These are phyloP conservation scores for Nomada goodeniana DNA, from an alignment of 2,888 invertebrate genomes.

Conservation along the genomic window DNA sequence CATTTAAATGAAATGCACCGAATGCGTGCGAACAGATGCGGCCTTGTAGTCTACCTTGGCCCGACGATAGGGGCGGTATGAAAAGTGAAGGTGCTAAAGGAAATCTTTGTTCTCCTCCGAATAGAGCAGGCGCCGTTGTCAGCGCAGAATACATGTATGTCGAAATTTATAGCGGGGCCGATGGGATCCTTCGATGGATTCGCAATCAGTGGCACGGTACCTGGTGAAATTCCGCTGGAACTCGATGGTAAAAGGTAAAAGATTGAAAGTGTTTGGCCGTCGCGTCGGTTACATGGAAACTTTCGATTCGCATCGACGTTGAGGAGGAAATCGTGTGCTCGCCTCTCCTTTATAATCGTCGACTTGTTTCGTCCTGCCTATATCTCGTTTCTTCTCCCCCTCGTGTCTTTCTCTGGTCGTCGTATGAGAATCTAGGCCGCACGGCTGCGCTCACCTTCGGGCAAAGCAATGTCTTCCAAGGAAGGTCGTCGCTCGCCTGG, in stretches of 20 bases:
- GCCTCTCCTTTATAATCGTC: conserved; percentile 68
- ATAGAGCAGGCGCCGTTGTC: too few species aligned
- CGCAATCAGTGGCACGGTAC: too few species aligned
- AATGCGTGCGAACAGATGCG: conserved; percentile 18
- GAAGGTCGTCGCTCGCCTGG: conserved; percentile 80
- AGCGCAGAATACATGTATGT: too few species aligned
- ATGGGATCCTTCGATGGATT: neutral
- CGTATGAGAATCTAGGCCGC: conserved; percentile 80
- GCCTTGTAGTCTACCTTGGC: conserved; percentile 47
- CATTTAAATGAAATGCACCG: neutral
- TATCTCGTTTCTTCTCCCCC: conserved; percentile 16
- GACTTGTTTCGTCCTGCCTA: conserved; percentile 60
- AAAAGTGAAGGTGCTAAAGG: conserved; percentile 57
- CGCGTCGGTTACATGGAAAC: conserved; percentile 55
- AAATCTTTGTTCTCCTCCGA: conserved; percentile 36
- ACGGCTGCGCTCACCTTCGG: conserved; percentile 82
- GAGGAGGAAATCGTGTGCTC: conserved; percentile 60
- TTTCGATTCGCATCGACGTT: conserved; percentile 70
- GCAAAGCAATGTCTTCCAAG: conserved; percentile 79
- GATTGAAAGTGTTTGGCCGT: conserved; percentile 67
- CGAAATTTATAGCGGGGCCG: neutral
- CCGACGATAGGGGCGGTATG: conserved; percentile 30
- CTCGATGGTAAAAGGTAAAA: conserved; percentile 60
- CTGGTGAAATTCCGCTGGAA: conserved; percentile 64
- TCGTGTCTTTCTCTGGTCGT: conserved; percentile 50